Conservation (phyloP, 2,797 vertebrate genomes). For the Rhynchonycteris naso region DNA sequence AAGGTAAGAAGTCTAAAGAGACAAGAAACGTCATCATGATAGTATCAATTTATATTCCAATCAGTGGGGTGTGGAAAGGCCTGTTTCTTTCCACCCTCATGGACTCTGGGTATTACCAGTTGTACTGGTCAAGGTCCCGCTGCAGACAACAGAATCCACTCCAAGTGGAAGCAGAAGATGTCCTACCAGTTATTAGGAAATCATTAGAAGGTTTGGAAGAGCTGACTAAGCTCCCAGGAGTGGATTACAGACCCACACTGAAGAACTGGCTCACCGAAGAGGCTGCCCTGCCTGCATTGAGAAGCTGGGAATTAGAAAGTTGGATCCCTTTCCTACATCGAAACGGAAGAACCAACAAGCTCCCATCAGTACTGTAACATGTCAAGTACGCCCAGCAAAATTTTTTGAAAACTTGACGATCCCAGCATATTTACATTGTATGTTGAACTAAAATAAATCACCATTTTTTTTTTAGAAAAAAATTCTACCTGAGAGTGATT, state of each 20-base stretch:
- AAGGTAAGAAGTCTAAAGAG: background rate
- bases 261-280: background rate
- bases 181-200: background rate
- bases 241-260: background rate
- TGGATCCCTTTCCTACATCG: too few species aligned
- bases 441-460: too few species aligned
- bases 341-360: too few species aligned
- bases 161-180: background rate
- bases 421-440: too few species aligned
- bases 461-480: too few species aligned
- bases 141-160: background rate
- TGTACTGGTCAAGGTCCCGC: background rate
- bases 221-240: background rate
- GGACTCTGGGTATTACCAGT: background rate
- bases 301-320: background rate
- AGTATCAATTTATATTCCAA: background rate
- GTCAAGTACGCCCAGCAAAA: too few species aligned
- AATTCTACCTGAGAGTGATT: too few species aligned
- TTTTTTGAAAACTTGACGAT: too few species aligned
- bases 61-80: background rate
- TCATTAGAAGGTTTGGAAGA: background rate
- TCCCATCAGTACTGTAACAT: too few species aligned
- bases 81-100: background rate
- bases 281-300: background rate
- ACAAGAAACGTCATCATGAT: background rate